Evolutionary conservation across 1,140 invertebrate genomes (phyloP).

Genomic region (Pomacea maculata): DNA sequence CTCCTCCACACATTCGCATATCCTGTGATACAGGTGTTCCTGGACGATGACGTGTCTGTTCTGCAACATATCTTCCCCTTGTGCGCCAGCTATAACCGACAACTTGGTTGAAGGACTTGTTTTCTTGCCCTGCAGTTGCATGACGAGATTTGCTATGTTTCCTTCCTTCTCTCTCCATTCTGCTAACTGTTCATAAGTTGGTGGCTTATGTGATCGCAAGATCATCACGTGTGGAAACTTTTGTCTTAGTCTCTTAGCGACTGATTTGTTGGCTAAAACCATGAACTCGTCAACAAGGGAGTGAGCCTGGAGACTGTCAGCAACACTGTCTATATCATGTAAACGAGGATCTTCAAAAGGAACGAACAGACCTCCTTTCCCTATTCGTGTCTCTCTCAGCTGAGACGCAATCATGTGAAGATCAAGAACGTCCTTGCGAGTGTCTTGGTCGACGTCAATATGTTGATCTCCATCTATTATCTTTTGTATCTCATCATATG

Average conservation of each 20-base stretch:
- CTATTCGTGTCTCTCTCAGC: slow-evolving; percentile 19
- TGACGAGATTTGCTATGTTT: slow-evolving; percentile 21
- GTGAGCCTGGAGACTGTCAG: slow-evolving; percentile 23
- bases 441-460: not conserved
- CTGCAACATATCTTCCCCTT: not conserved
- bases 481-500: slow-evolving; percentile 29
- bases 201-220: slow-evolving; percentile 26
- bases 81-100: not conserved
- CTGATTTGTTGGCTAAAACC: slow-evolving; percentile 40
- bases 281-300: slow-evolving; percentile 50
- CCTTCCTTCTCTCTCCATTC: slow-evolving; percentile 29
- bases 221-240: slow-evolving; percentile 8
- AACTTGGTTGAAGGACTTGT: not conserved
- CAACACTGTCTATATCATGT: slow-evolving; percentile 6
- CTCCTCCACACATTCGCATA: slow-evolving; percentile 34
- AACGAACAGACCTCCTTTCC: slow-evolving; percentile 21
- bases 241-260: slow-evolving; percentile 33
- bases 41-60: slow-evolving; percentile 21
- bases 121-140: slow-evolving; percentile 16
- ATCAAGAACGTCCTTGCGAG: slow-evolving; percentile 9
- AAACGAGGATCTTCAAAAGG: slow-evolving; percentile 23
- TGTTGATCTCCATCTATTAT: slow-evolving; percentile 18
- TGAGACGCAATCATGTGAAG: slow-evolving; percentile 15
- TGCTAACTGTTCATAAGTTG: slow-evolving; percentile 27
- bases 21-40: slow-evolving; percentile 26